Evolutionary conservation across 2,888 invertebrate species (phyloP), one percentile per base, ranked within the genome.

Genomic region (Notodromas monacha): DNA sequence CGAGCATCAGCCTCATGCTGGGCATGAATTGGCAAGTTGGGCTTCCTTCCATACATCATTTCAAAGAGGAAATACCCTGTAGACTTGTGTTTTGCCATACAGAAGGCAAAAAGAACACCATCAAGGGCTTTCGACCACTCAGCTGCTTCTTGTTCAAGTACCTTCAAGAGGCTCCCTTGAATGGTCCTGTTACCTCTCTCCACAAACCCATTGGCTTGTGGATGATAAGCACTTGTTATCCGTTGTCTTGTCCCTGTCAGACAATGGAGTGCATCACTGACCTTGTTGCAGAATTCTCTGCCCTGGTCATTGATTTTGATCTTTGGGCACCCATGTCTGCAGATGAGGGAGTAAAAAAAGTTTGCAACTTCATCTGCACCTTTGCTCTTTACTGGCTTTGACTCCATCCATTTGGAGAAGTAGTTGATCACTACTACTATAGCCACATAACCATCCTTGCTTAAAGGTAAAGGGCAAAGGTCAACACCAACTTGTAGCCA

Each of bases 201-300:
- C 10, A 30, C 15, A 4, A 30, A 30, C 8, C 32, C 34, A 15
- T 34, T 36, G 15, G 31, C 34, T 27, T 37, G 32, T 3, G 36
- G 36, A 21, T 37, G 35, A 26, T 37, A 37, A 4, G 35, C 35
- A 13, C 34, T 30, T 12, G 37, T 37, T n/a, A 31, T 29, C 11
- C 33, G 12, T 13, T 37, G 33, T n/a, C 30, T 26, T 8, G 31
- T 32, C 15, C 35, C 35, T 13, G 35, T 35, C 10, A 34, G 21
- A 4, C 3, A 21, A 11, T 32, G 16, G 12, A 32, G 32, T 16
- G 13, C 28, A 21, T 27, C 14, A 15, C 27, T 27, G 14, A 30
- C 26, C 12, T 27, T 15, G 32, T 32, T 32, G 28, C 15, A 28
- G 29, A 32, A 32, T 16, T 32, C 32, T 28, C 29, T 31, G 10